These are phyloP conservation scores for Manduca sexta DNA, from an alignment of 1,140 invertebrate species.

Conservation along the genomic window DNA sequence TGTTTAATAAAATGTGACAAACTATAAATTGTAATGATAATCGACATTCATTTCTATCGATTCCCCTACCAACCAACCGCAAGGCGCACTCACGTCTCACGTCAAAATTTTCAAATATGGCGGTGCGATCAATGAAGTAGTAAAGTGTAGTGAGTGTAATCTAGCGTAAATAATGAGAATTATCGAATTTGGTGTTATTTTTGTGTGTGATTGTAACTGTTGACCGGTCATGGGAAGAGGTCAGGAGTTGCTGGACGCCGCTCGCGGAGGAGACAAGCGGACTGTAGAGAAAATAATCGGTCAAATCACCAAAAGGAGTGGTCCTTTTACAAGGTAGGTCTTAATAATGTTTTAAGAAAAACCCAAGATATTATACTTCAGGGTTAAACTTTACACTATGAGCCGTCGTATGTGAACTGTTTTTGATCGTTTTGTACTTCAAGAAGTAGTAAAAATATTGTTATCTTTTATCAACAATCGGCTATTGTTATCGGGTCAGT, in stretches of 20 bases:
- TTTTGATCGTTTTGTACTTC: background rate
- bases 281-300: slow-evolving; percentile 93
- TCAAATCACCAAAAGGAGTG: slow-evolving; percentile 92
- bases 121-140: slow-evolving; percentile 84
- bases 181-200: slow-evolving; percentile 54
- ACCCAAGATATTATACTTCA: background rate
- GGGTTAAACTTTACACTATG: background rate
- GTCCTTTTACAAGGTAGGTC: slow-evolving; percentile 92
- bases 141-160: slow-evolving; percentile 76
- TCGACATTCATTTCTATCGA: slow-evolving; percentile 33
- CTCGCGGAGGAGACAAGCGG: slow-evolving; percentile 90
- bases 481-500: slow-evolving; percentile 21
- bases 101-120: slow-evolving; percentile 77
- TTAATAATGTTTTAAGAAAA: slow-evolving; percentile 38
- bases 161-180: slow-evolving; percentile 76
- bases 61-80: slow-evolving; percentile 59
- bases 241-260: slow-evolving; percentile 95
- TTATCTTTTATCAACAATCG: slow-evolving; percentile 23
- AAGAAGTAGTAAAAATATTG: slow-evolving; percentile 3
- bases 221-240: slow-evolving; percentile 94
- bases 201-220: slow-evolving; percentile 62
- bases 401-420: background rate
- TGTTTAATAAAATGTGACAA: no score
- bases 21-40: no score
- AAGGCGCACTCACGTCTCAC: slow-evolving; percentile 37